phyloP scores from a whole-genome alignment of 1,140 invertebrate species.

The Harlomillsia oculata region DNA sequence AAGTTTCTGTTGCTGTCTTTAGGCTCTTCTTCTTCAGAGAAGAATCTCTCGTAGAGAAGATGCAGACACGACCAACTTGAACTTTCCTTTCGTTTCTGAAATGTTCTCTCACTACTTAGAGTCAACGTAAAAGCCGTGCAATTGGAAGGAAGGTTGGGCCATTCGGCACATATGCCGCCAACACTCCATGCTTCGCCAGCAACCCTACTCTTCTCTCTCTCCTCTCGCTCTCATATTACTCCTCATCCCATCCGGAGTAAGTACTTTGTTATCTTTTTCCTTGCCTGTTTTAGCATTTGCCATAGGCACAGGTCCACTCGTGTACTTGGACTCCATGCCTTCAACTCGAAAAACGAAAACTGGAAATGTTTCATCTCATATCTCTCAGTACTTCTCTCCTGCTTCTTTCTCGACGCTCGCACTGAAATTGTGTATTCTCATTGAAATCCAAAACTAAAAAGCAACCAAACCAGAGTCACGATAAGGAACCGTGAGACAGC shows the following conservation, averaged over 20 bases:
- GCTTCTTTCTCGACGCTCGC: neutral
- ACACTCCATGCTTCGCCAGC: conserved; percentile 21
- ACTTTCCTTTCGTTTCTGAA: conserved; percentile 30
- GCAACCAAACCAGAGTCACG: conserved; percentile 1
- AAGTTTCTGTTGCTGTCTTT: neutral
- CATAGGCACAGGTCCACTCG: too few relatives aligned
- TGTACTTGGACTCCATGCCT: too few relatives aligned
- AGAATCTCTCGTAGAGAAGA: conserved; percentile 8
- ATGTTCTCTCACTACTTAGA: conserved; percentile 14
- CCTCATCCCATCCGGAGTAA: conserved; percentile 13
- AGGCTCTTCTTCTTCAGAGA: neutral
- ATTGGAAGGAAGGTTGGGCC: conserved; percentile 31
- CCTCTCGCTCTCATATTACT: conserved; percentile 16
- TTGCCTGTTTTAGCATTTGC: conserved; percentile 11
- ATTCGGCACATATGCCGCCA: conserved; percentile 35
- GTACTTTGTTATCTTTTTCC: conserved; percentile 35
- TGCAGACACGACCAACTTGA: conserved; percentile 20
- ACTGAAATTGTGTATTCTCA: conserved; percentile 4
- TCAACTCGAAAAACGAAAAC: neutral
- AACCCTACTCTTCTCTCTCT: conserved; percentile 27
- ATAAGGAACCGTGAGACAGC: too few relatives aligned
- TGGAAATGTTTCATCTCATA: conserved; percentile 4
- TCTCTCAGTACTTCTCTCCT: conserved; percentile 6
- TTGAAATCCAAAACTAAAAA: conserved; percentile 13
- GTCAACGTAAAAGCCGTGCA: conserved; percentile 25